Evolutionary conservation across 1,140 invertebrate species (phyloP).

Genomic region (Plectrocnemia conspersa): DNA sequence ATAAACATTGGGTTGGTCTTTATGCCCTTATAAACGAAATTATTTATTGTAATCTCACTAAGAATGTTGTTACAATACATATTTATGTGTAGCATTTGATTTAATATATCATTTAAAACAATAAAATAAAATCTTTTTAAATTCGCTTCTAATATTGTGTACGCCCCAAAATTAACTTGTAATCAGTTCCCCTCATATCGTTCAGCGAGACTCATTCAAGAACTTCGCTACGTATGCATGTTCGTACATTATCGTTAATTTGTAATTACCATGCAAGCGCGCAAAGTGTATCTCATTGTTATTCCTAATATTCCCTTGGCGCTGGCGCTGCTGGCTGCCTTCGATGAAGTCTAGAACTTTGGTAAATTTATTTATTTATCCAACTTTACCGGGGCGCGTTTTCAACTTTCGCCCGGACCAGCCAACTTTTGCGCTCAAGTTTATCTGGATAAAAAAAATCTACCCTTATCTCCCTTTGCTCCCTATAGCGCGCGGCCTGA

Average conservation of each 20-base stretch:
- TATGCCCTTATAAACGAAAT: too few species aligned
- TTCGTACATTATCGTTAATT: constrained; percentile 35
- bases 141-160: too few species aligned
- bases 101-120: too few species aligned
- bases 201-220: too few species aligned
- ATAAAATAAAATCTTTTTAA: too few species aligned
- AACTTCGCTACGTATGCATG: too few species aligned
- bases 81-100: too few species aligned
- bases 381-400: constrained; percentile 25
- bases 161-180: too few species aligned
- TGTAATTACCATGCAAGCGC: constrained; percentile 31
- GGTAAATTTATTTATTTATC: constrained; percentile 35
- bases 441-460: constrained; percentile 30
- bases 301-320: constrained; percentile 32
- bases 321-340: constrained; percentile 26
- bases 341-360: constrained; percentile 29
- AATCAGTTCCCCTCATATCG: too few species aligned
- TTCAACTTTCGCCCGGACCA: constrained; percentile 33
- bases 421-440: constrained; percentile 32
- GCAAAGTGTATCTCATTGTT: constrained; percentile 22
- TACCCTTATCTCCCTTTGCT: constrained; percentile 11
- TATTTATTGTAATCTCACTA: too few species aligned
- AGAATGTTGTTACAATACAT: too few species aligned
- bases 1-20: too few species aligned
- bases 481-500: not conserved